A percentile compares a stretch with the other conserved stretches of the same genome.
These are phyloP conservation scores for Tenthredo mesomela DNA, from an alignment of 2,888 invertebrate species.

Conservation along the genomic window DNA sequence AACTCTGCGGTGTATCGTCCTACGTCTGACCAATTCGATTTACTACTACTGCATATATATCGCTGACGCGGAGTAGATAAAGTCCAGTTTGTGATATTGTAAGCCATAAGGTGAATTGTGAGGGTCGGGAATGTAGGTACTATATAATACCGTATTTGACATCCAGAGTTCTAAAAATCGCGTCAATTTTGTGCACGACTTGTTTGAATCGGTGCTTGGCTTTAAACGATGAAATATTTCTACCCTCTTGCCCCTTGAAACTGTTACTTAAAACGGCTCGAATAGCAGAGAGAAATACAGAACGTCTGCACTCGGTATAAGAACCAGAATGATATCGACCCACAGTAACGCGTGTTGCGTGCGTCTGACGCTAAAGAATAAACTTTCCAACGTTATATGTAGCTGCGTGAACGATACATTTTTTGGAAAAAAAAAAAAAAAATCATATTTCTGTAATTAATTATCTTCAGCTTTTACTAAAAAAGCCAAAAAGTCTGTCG, in stretches of 20 bases:
- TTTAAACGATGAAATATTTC: conserved; percentile 11
- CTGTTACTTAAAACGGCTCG: neutral
- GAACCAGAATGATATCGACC: neutral
- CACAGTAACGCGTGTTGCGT: neutral
- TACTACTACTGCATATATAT: neutral
- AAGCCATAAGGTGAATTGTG: neutral
- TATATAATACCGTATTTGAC: neutral
- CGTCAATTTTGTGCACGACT: conserved; percentile 12
- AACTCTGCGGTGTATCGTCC: neutral
- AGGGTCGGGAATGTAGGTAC: neutral
- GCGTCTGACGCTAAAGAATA: neutral
- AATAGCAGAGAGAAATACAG: neutral
- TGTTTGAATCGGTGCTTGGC: conserved; percentile 7
- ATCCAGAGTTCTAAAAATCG: neutral
- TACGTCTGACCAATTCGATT: neutral
- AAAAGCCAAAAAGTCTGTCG: neutral
- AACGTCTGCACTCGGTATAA: neutral
- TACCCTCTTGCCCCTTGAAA: neutral
- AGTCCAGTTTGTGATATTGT: neutral
- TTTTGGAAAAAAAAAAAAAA: neutral
- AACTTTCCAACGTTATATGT: neutral
- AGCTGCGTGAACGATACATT: neutral
- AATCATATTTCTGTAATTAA: neutral
- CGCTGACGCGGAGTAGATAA: neutral
- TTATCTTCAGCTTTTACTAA: neutral